Evolutionary conservation across 2,113 vertebrate genomes (phyloP).

Genomic region (Elgaria multicarinata): DNA sequence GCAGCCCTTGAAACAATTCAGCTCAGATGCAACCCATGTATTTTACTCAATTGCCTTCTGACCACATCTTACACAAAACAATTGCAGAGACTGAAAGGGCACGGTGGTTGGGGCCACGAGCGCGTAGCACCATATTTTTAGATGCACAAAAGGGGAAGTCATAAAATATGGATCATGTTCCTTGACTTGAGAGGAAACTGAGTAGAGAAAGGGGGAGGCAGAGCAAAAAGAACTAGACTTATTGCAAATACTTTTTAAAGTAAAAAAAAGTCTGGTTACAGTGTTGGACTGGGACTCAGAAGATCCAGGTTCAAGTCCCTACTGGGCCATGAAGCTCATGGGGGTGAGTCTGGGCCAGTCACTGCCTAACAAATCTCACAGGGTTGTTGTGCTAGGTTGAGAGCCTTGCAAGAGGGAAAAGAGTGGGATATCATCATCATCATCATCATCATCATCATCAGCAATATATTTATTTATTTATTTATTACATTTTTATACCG

Average conservation of each 20-base stretch:
- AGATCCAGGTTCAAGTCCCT: too few relatives aligned
- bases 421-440: too few relatives aligned
- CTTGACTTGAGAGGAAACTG: slow-evolving; percentile 69
- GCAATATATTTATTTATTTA: too few relatives aligned
- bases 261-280: too few relatives aligned
- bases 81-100: slow-evolving; percentile 52
- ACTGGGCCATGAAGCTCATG: too few relatives aligned
- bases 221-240: slow-evolving; percentile 33
- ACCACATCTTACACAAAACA: slow-evolving; percentile 63
- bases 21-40: slow-evolving; percentile 65
- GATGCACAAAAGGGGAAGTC: slow-evolving; percentile 65
- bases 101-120: slow-evolving; percentile 52
- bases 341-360: too few relatives aligned
- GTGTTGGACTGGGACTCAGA: too few relatives aligned
- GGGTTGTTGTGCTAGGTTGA: too few relatives aligned
- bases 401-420: too few relatives aligned
- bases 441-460: too few relatives aligned
- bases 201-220: slow-evolving; percentile 54
- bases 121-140: slow-evolving; percentile 75
- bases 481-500: too few relatives aligned
- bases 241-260: slow-evolving; percentile 4
- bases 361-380: too few relatives aligned
- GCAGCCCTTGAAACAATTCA: slow-evolving; percentile 73
- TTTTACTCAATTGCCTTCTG: slow-evolving; percentile 74
- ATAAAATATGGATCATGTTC: slow-evolving; percentile 71